Conservation (phyloP, 2,888 invertebrate species). For the Steromphala cineraria region DNA sequence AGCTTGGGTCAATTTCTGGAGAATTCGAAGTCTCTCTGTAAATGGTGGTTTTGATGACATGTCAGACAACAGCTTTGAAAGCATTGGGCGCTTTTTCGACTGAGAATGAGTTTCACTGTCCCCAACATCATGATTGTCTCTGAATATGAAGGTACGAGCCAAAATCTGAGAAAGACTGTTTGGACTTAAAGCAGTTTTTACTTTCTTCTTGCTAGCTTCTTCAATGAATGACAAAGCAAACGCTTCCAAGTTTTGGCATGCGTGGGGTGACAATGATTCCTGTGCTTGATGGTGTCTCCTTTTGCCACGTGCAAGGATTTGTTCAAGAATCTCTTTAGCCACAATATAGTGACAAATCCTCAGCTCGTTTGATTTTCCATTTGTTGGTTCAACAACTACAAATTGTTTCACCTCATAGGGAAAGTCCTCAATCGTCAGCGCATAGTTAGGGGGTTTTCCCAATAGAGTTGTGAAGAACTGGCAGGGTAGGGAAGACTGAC, state of each 20-base stretch:
- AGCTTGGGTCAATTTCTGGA: slow-evolving; percentile 37
- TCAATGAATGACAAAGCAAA: slow-evolving; percentile 43
- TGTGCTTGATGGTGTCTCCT: not conserved
- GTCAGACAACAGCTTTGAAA: slow-evolving; percentile 44
- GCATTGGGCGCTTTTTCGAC: slow-evolving; percentile 28
- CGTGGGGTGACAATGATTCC: slow-evolving; percentile 30
- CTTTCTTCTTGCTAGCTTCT: slow-evolving; percentile 37
- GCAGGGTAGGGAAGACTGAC: slow-evolving; percentile 44
- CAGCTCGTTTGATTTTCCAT: slow-evolving; percentile 32
- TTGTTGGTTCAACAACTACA: slow-evolving; percentile 33
- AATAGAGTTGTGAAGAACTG: slow-evolving; percentile 41
- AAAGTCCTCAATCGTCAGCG: slow-evolving; percentile 37
- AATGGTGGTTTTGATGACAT: slow-evolving; percentile 42
- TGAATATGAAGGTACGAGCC: slow-evolving; percentile 45
- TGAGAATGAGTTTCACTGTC: slow-evolving; percentile 34
- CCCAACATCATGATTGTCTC: slow-evolving; percentile 41
- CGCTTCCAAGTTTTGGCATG: slow-evolving; percentile 32
- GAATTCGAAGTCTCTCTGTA: slow-evolving; percentile 40
- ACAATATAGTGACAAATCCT: slow-evolving; percentile 48
- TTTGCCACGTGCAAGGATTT: slow-evolving; percentile 26
- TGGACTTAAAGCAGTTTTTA: slow-evolving; percentile 26
- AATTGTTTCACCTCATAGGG: slow-evolving; percentile 35
- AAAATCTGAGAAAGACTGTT: slow-evolving; percentile 36
- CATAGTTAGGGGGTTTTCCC: slow-evolving; percentile 26
- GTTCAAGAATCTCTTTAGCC: slow-evolving; percentile 50